Conservation (phyloP, 2,888 invertebrate genomes). For the Drosophila stalkeri region DNA sequence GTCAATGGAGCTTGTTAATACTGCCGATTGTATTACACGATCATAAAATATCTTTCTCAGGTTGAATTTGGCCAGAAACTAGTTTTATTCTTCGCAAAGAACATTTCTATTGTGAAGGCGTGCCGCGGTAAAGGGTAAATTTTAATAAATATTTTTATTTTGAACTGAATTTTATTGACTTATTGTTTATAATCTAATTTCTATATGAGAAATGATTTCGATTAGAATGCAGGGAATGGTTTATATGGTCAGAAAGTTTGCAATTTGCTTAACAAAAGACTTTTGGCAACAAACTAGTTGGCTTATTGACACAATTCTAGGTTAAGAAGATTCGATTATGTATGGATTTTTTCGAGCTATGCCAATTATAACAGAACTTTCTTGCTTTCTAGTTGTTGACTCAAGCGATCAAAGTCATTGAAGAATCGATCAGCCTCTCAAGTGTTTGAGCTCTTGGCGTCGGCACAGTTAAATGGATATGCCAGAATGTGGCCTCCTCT, state of each 20-base stretch:
- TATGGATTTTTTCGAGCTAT: conserved; percentile 34
- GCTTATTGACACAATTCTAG: conserved; percentile 17
- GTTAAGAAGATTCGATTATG: conserved; percentile 26
- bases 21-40: conserved; percentile 26
- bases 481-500: conserved; percentile 47
- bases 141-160: not conserved
- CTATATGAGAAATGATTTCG: conserved; percentile 8
- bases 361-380: conserved; percentile 49
- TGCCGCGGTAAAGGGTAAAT: conserved; percentile 8
- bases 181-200: conserved; percentile 18
- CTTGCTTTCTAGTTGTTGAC: conserved; percentile 8
- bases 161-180: conserved; percentile 12
- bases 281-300: conserved; percentile 8
- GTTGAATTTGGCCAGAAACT: conserved; percentile 18
- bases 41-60: conserved; percentile 13
- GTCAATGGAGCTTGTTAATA: conserved; percentile 37
- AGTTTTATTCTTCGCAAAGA: conserved; percentile 19
- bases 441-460: conserved; percentile 28
- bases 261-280: conserved; percentile 44
- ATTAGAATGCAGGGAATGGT: conserved; percentile 4
- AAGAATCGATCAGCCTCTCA: conserved; percentile 24
- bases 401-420: conserved; percentile 25
- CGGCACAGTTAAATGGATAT: conserved; percentile 63
- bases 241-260: conserved; percentile 17
- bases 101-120: conserved; percentile 9